Evolutionary conservation across 2,888 invertebrate genomes (phyloP).

Genomic region (Sinotaia quadrata): DNA sequence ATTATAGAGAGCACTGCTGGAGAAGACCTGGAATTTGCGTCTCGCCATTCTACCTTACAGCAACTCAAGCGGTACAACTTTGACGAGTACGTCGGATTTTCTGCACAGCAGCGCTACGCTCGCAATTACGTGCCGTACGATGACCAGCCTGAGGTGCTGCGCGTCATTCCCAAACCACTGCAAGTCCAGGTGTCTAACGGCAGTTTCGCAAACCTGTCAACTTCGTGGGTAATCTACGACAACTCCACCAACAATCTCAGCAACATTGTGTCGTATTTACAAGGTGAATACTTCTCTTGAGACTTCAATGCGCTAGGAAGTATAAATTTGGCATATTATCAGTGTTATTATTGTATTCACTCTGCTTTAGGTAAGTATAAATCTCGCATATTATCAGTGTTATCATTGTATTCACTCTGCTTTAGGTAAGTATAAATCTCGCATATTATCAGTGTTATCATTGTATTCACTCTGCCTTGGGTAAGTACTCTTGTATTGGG

Average conservation of each 20-base stretch:
- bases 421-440: no score
- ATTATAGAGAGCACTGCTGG: constrained; percentile 39
- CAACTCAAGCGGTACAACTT: constrained; percentile 49
- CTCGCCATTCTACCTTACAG: constrained; percentile 23
- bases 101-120: constrained; percentile 43
- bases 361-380: no score
- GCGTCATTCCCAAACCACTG: constrained; percentile 33
- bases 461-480: no score
- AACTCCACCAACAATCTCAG: neutral
- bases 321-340: no score
- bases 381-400: no score
- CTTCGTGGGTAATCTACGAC: constrained; percentile 11
- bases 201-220: neutral
- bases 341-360: no score
- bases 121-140: constrained; percentile 33
- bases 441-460: no score
- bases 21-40: constrained; percentile 41
- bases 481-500: no score
- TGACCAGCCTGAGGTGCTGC: constrained; percentile 5
- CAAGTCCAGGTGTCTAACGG: neutral
- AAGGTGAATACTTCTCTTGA: no score
- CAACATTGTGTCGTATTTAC: constrained; percentile 19
- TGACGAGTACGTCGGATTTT: constrained; percentile 48
- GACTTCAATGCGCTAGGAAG: no score
- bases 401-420: no score